These are phyloP conservation scores for Hoplias malabaricus DNA, from an alignment of 2,113 vertebrate species.

Conservation along the genomic window DNA sequence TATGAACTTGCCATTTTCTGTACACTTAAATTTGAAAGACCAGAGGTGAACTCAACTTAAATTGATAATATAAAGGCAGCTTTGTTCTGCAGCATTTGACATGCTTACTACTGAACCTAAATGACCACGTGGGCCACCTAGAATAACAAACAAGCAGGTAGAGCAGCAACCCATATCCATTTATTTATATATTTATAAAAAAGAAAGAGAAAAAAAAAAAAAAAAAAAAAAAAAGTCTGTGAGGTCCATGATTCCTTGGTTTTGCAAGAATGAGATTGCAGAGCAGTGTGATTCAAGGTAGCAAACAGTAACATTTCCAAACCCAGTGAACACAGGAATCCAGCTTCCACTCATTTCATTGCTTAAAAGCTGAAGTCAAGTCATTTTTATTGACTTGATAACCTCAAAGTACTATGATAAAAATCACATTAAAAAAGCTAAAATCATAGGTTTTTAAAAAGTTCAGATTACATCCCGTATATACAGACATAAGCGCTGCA, in stretches of 20 bases:
- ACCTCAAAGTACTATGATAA: constrained; percentile 24
- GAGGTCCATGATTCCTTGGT: constrained; percentile 36
- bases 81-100: too few relatives aligned
- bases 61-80: too few relatives aligned
- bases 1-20: too few relatives aligned
- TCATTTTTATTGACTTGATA: constrained; percentile 32
- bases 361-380: constrained; percentile 21
- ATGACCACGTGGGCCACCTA: too few relatives aligned
- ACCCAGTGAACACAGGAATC: not conserved
- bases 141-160: too few relatives aligned
- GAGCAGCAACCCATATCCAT: too few relatives aligned
- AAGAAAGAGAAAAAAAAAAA: too few relatives aligned
- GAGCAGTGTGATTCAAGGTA: not conserved
- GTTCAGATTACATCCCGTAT: constrained; percentile 14
- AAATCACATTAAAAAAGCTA: constrained; percentile 31
- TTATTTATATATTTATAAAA: too few relatives aligned
- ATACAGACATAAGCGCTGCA: constrained; percentile 51
- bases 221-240: not conserved
- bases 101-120: too few relatives aligned
- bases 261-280: not conserved
- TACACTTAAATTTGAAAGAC: too few relatives aligned
- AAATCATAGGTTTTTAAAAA: constrained; percentile 14
- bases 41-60: too few relatives aligned
- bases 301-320: not conserved
- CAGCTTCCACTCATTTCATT: not conserved